Percentiles rank a stretch among this genome's conserved stretches.
These are phyloP conservation scores for Podarcis raffonei DNA, from an alignment of 2,113 vertebrate species.

Conservation along the genomic window DNA sequence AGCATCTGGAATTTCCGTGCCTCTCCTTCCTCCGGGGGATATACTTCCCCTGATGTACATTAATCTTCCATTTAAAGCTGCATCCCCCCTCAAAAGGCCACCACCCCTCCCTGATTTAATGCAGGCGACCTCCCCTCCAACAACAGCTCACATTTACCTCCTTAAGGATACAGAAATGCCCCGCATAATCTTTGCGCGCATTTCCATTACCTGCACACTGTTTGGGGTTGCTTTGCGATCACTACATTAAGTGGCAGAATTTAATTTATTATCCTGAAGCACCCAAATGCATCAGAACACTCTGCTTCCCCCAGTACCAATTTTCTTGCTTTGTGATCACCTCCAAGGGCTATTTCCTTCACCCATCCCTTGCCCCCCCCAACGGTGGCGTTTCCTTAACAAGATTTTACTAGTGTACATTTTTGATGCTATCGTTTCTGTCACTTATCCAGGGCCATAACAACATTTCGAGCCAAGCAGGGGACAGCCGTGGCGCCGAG, in stretches of 20 bases:
- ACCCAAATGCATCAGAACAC: not conserved
- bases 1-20: conserved; percentile 55
- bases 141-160: fast-evolving
- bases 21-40: conserved; percentile 36
- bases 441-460: conserved; percentile 23
- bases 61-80: not conserved
- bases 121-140: fast-evolving
- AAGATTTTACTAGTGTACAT: not conserved
- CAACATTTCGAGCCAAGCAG: not conserved
- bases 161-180: not conserved
- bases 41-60: not conserved
- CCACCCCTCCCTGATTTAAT: not conserved
- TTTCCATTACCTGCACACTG: not conserved
- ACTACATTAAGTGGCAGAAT: not conserved
- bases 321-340: not conserved
- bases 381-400: not conserved
- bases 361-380: not conserved
- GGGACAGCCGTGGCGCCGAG: not conserved
- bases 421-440: conserved; percentile 9
- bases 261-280: not conserved
- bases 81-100: not conserved
- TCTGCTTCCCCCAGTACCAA: not conserved
- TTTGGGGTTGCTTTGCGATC: not conserved
- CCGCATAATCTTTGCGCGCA: not conserved
- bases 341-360: not conserved